Evolutionary conservation across 2,888 invertebrate genomes (phyloP), one percentile per base, ranked within the genome.

Genomic region (Hirtodrosophila confusa): DNA sequence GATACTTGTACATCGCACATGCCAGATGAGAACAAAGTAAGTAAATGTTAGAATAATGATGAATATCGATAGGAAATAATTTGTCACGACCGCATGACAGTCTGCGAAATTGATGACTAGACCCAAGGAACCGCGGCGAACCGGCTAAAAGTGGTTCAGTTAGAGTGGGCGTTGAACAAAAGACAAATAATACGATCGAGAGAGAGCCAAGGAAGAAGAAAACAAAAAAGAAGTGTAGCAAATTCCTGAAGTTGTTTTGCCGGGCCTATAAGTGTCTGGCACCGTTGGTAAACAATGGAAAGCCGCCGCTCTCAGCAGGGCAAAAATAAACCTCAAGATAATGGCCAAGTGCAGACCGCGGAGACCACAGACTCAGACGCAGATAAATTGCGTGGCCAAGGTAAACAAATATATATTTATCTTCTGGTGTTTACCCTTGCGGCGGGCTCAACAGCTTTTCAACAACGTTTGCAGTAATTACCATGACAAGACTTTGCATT

Each of bases 341-440:
- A 51, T 51, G 77, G 61, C 54, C 48, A 60, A 66, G 48, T 53
- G 60, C 55, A 65, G 24, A 49, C 31, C 43, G n/a, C 23, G 23
- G 47, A 37, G 27, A 36, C 37, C 27, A 7, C 41, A 37, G 31
- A 39, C 37, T 11, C 56, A 61, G 6, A 27, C 4, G 6, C 60
- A 45, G 71, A 71, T 76, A 76, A 76, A 71, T 74, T 61, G 77
- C 61, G 61, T 60, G 73, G 67, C 66, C 73, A 74, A 74, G 73
- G 73, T 74, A 74, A 74, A 74, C 73, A 74, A 73, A 73, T 60
- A 49, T 57, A n/a, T 44, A 10, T 39, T 11, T 31, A 9, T 49
- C 24, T 37, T 50, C 10, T 33, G 35, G 11, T 27, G 29, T 49
- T 71, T 62, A 61, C 73, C 66, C 73, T 73, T 57, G 60, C 50